phyloP scores from a whole-genome alignment of 2,888 invertebrate genomes.

The Ligdia adustata region DNA sequence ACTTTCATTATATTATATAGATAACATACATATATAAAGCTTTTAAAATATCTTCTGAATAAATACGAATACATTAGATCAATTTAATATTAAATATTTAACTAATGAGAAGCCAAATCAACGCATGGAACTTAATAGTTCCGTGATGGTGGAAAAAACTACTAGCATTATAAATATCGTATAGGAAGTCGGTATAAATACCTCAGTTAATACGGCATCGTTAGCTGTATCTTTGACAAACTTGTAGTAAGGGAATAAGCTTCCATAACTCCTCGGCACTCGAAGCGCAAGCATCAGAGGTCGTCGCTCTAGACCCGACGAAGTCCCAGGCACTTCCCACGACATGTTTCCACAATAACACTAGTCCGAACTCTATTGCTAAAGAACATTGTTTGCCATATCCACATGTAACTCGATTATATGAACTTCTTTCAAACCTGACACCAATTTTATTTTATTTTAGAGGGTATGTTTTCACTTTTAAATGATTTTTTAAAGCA shows the following conservation, averaged over 20 bases:
- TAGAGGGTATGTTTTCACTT: conserved; percentile 20
- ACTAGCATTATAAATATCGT: too few relatives aligned
- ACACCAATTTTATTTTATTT: conserved; percentile 3
- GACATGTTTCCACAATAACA: conserved; percentile 52
- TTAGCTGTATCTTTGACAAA: conserved; percentile 80
- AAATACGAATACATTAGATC: too few relatives aligned
- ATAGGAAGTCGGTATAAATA: too few relatives aligned
- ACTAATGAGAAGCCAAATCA: too few relatives aligned
- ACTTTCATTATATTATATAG: too few relatives aligned
- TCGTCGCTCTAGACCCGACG: conserved; percentile 62
- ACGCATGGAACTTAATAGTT: too few relatives aligned
- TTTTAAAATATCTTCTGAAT: too few relatives aligned
- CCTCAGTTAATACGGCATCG: conserved; percentile 65
- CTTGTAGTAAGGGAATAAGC: conserved; percentile 85
- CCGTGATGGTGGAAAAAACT: too few relatives aligned
- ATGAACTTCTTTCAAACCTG: conserved; percentile 17
- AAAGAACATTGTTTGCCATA: conserved; percentile 59
- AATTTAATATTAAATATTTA: too few relatives aligned
- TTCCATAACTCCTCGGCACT: conserved; percentile 84
- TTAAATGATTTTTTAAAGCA: not conserved
- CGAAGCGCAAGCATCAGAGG: conserved; percentile 68
- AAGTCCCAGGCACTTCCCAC: conserved; percentile 52
- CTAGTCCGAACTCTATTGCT: conserved; percentile 54
- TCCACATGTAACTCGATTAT: conserved; percentile 53
- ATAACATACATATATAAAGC: too few relatives aligned